Base-by-base conservation (phyloP, 2,113 vertebrate species). In the Tragelaphus imberbis region DNA sequence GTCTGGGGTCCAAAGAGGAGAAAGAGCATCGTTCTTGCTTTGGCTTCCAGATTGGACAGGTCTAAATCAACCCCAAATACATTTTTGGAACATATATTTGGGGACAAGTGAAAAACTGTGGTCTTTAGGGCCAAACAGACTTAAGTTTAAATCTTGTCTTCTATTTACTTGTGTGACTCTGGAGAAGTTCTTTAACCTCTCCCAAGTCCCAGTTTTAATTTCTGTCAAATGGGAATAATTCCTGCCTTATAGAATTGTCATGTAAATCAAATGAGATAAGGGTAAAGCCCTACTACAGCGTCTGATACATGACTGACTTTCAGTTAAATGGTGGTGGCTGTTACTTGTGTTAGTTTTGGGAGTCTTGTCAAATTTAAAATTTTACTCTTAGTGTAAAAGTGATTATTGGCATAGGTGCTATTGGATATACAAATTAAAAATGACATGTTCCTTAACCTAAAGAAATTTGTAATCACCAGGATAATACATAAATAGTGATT, bases 311-410 rank as follows among this genome's bases (percentile, higher is more conserved):
- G 49, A 25, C n/a, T 79, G 82, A 58, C 4, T 3, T 68, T 75
- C 55, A 94, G 14, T 94, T 93, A 93, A 94, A 82, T 84, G 80
- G 23, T 92, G 59, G 33, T 90, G 68, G 28, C n/a, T 95, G 28
- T 87, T 94, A 36, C 68, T 97, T 77, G 56, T 88, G 91, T 95
- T 84, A 84, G 44, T 84, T 81, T 89, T 55, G 23, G 36, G 55
- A 88, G 53, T 51, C 17, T 47, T 84, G 53, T 49, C 61, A 94
- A 88, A 92, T 86, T 63, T 94, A 19, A 82, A 90, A 30, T 12
- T 81, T 81, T 84, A 77, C 25, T 71, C 58, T 91, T 88, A 91
- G 40, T 65, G 7, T 89, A 61, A 68, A 59, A 91, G 9, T n/a
- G 30, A 33, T 88, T 61, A 61, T 28, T 90, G 25, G 33, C 9